phyloP scores from a whole-genome alignment of 1,140 invertebrate species.

The Caenorhabditis briggsae region DNA sequence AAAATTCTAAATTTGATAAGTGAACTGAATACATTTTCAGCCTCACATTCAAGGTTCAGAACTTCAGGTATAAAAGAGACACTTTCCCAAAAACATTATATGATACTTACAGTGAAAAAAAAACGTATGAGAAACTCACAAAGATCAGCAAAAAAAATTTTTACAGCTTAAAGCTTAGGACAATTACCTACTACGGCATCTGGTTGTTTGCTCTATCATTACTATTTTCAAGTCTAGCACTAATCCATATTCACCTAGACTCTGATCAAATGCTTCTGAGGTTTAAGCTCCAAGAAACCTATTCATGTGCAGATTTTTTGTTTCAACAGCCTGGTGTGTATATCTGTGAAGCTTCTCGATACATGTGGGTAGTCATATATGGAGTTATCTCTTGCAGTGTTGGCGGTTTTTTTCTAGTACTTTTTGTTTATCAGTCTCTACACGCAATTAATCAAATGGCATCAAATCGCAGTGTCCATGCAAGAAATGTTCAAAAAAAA shows the following conservation, averaged over 20 bases:
- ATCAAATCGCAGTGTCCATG: background rate
- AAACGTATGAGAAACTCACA: too few species aligned
- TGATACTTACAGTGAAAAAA: too few species aligned
- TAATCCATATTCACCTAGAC: slow-evolving; percentile 4
- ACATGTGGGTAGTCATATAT: slow-evolving; percentile 8
- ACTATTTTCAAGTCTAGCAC: background rate
- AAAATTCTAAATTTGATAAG: too few species aligned
- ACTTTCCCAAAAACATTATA: too few species aligned
- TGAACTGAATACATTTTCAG: too few species aligned
- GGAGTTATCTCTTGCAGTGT: slow-evolving; percentile 4
- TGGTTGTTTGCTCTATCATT: background rate
- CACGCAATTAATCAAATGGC: slow-evolving; percentile 21
- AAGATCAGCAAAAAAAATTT: too few species aligned
- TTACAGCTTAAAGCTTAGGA: background rate
- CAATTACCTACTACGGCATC: background rate
- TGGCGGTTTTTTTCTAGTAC: background rate
- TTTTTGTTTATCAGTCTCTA: slow-evolving; percentile 17
- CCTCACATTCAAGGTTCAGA: too few species aligned
- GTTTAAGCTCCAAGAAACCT: background rate
- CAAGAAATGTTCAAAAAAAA: background rate
- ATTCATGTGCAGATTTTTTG: slow-evolving; percentile 1
- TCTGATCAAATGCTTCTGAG: background rate
- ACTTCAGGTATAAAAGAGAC: background rate
- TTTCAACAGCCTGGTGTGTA: background rate
- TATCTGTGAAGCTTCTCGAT: background rate